Base-by-base conservation (phyloP, 2,888 invertebrate genomes). In the Cremastinae sp. region DNA sequence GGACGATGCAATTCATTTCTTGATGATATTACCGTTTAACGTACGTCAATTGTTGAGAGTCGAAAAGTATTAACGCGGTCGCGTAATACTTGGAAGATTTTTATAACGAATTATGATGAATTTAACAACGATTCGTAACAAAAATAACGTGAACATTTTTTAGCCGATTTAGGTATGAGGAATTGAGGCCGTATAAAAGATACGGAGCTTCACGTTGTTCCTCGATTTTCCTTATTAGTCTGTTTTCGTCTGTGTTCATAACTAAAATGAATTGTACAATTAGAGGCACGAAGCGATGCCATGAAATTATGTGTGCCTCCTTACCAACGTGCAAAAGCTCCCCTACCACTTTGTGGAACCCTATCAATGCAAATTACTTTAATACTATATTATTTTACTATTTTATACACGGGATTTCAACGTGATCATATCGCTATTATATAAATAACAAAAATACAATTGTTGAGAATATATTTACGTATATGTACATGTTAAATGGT, bases 361-460 rank as follows among this genome's bases (percentile, higher is more conserved):
- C 85, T 88, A 89, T 89, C 89, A 89, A 89, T 89, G 89, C 89
- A 89, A 89, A 84, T 82, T 86, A 82, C 84, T 85, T 83, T 84
- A 83, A 84, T 61, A 72, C 39, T 53, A 69, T 69, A 68, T 64
- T 58, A 71, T 55, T 37, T 58, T 74, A 69, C 16, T 66, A 75
- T 74, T 78, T 74, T 78, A 71, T 78, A 78, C 75, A 61, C 59
- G 71, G 71, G 71, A 76, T 72, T 74, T 74, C 65, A 72, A 71
- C 61, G 69, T 71, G 51, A 76, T n/a, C 49, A 49, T 62, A 66
- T 61, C 65, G 58, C 45, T 68, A 16, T 39, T n/a, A 41, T 69
- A 41, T 22, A 12, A 53, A 58, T 53, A 71, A 75, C 20, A 22
- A 28, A 55, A 59, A 74, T 39, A 65, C 78, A 68, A 72, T 81